Evolutionary conservation across 1,140 invertebrate genomes (phyloP), one percentile per base, ranked within the genome.

Genomic region (Conopomorpha cramerella): DNA sequence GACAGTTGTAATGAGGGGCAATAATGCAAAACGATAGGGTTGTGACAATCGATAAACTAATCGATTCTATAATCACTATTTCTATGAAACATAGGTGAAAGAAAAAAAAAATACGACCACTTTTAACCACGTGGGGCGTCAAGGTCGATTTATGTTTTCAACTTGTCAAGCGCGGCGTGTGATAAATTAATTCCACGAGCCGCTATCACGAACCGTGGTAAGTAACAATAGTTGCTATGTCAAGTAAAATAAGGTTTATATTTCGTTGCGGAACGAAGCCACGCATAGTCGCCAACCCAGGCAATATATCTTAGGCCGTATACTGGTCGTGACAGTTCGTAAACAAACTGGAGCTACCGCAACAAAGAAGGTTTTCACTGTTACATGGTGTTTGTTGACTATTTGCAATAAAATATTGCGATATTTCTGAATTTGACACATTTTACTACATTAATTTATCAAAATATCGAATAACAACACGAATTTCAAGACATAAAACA

Each of bases 61-160:
- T 41, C 30, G 30, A 42, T 38, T 15, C 30, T 32, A 15, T 16
- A 16, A 39, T 19, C 33, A 23, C 2, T n/a, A n/a, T n/a, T n/a
- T n/a, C n/a, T n/a, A n/a, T n/a, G 14, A 39, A 18, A 30, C 12
- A 28, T 29, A 29, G 27, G 26, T 8, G 36, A 18, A 19, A 50
- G 48, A 55, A 35, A 36, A 53, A 49, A 52, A 59, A 65, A 63
- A 48, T 47, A 40, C 48, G 55, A 53, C 44, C 45, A 51, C 53
- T 59, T 53, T 48, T 55, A 63, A 66, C 66, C 68, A 76, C 68
- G 71, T 76, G 71, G 71, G 61, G 61, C 67, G 57, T 53, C 71
- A 76, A 76, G 71, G 71, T 76, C 71, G 71, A 76, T 76, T 76
- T 76, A 76, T 76, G 71, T 76, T 76, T 76, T 76, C 71, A 76